phyloP scores from a whole-genome alignment of 2,797 vertebrate genomes.

The Melanotaenia parkinsoni region DNA sequence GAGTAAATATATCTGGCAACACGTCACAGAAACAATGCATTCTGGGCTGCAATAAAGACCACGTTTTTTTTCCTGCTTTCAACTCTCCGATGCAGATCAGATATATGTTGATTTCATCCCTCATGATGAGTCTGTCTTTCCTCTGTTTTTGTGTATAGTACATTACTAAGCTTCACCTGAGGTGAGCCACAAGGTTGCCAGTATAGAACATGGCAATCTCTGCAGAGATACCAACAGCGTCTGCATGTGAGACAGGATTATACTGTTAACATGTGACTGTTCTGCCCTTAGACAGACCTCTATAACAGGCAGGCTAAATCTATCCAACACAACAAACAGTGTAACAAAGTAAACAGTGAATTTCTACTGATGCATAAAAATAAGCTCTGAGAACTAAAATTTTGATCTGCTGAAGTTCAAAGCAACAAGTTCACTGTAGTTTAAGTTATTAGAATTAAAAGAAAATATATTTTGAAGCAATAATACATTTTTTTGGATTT shows the following conservation, averaged over 20 bases:
- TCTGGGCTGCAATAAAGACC: not conserved
- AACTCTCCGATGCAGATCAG: slow-evolving; percentile 1
- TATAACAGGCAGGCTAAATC: slow-evolving; percentile 68
- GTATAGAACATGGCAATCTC: slow-evolving; percentile 47
- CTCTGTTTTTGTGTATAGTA: slow-evolving; percentile 30
- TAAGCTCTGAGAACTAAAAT: not conserved
- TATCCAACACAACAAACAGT: slow-evolving; percentile 47
- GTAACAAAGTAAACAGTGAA: slow-evolving; percentile 50
- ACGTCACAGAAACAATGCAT: slow-evolving; percentile 15
- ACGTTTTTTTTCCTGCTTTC: not conserved
- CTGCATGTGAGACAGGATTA: slow-evolving; percentile 81
- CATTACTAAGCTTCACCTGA: slow-evolving; percentile 33
- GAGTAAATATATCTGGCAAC: slow-evolving; percentile 45
- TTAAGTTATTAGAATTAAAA: slow-evolving; percentile 1
- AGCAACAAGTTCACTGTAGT: not conserved
- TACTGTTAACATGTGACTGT: slow-evolving; percentile 74
- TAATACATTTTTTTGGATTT: not conserved
- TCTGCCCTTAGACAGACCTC: slow-evolving; percentile 73
- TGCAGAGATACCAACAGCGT: slow-evolving; percentile 61
- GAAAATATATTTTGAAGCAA: not conserved
- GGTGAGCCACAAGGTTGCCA: slow-evolving; percentile 68
- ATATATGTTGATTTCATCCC: not conserved
- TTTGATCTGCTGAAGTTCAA: not conserved
- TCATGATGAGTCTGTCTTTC: slow-evolving; percentile 19
- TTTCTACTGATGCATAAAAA: not conserved